Conservation (phyloP, 2,888 invertebrate genomes). For the Disparrhopalites patrizii region DNA sequence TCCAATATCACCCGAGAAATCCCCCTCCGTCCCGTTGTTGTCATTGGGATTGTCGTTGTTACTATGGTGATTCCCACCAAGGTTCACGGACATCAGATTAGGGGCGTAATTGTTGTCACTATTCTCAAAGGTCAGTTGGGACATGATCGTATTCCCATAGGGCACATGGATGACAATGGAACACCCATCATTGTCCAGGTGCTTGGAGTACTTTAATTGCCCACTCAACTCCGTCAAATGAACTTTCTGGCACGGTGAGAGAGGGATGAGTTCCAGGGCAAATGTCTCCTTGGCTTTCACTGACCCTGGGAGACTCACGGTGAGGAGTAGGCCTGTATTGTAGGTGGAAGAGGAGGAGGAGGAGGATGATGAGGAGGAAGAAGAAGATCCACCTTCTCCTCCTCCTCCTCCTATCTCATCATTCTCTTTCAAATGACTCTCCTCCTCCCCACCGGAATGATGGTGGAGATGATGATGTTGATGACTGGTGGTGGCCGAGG, state of each 20-base stretch:
- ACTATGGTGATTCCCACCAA: not conserved
- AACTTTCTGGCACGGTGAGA: conserved; percentile 46
- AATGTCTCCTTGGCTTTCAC: conserved; percentile 43
- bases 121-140: conserved; percentile 38
- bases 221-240: conserved; percentile 39
- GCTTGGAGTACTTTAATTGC: conserved; percentile 39
- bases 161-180: conserved; percentile 48
- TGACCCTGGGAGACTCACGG: conserved; percentile 35
- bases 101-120: conserved; percentile 3
- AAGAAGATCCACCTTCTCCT: too few species aligned
- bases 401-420: not conserved
- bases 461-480: not conserved
- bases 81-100: not conserved
- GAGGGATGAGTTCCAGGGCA: conserved; percentile 36
- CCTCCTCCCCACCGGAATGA: not conserved
- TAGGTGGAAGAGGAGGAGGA: not conserved
- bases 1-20: conserved; percentile 6
- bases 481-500: not conserved
- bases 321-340: conserved; percentile 18
- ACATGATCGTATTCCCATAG: conserved; percentile 44
- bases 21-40: not conserved
- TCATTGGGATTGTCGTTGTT: not conserved
- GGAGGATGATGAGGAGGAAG: too few species aligned
- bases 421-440: too few species aligned
- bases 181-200: conserved; percentile 37